A percentile compares a stretch with the other conserved stretches of the same genome.
phyloP scores from a whole-genome alignment of 2,797 vertebrate genomes.

The Halcyon leucocephala region DNA sequence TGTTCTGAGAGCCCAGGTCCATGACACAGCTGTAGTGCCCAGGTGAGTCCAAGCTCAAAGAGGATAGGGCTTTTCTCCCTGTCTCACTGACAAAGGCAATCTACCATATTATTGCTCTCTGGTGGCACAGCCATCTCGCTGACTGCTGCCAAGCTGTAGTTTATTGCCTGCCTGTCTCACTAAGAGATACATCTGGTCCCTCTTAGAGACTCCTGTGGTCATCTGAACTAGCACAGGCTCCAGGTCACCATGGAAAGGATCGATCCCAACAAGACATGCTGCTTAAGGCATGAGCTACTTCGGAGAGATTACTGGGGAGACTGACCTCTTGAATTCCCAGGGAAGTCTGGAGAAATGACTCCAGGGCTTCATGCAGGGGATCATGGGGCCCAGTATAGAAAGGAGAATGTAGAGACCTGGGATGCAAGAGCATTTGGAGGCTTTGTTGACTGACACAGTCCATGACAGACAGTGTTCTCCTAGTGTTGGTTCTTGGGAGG shows the following conservation, averaged over 20 bases:
- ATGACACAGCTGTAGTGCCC: not conserved
- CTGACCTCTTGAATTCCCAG: not conserved
- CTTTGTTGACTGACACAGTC: not conserved
- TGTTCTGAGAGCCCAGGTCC: not conserved
- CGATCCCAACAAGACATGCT: not conserved
- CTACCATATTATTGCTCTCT: not conserved
- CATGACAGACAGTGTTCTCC: not conserved
- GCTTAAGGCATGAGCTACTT: not conserved
- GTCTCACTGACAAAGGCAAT: not conserved
- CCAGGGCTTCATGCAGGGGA: not conserved
- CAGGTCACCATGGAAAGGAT: not conserved
- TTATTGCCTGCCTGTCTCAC: not conserved
- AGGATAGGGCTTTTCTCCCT: not conserved
- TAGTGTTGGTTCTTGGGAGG: not conserved
- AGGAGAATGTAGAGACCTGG: not conserved
- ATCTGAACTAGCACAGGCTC: not conserved
- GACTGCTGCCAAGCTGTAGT: not conserved
- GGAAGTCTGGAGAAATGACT: not conserved
- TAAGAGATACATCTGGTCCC: not conserved
- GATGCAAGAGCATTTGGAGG: not conserved
- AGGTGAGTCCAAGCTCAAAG: not conserved
- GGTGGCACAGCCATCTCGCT: not conserved
- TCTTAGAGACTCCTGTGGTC: not conserved
- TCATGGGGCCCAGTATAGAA: not conserved
- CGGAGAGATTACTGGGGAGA: not conserved